phyloP scores from a whole-genome alignment of 2,888 invertebrate species.

The Hartigia nigra region DNA sequence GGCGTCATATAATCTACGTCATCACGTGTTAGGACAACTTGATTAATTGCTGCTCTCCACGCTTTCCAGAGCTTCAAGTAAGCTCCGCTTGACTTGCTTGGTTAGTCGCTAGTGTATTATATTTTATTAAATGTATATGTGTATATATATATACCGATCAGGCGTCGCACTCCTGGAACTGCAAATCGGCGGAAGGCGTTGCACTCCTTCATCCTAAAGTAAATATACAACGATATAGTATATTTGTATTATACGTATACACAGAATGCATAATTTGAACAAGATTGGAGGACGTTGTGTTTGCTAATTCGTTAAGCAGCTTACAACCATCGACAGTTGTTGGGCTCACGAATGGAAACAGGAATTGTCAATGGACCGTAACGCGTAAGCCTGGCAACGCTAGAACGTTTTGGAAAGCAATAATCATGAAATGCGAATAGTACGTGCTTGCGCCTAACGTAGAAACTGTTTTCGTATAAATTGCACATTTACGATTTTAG shows the following conservation, averaged over 20 bases:
- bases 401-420: slow-evolving; percentile 28
- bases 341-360: neutral
- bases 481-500: neutral
- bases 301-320: neutral
- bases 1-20: too few relatives aligned
- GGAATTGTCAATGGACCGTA: neutral
- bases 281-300: neutral
- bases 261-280: neutral
- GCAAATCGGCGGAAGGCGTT: too few relatives aligned
- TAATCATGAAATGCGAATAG: slow-evolving; percentile 29
- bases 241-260: neutral
- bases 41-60: too few relatives aligned
- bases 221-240: neutral
- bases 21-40: too few relatives aligned
- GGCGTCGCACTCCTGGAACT: too few relatives aligned
- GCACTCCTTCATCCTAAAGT: neutral
- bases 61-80: too few relatives aligned
- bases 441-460: neutral
- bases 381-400: neutral
- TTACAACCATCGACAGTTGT: neutral
- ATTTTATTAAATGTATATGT: too few relatives aligned
- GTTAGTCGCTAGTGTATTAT: too few relatives aligned
- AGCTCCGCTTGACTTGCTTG: too few relatives aligned
- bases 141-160: too few relatives aligned
- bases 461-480: neutral